phyloP scores from a whole-genome alignment of 2,888 invertebrate species.

The Nomada hirtipes region DNA sequence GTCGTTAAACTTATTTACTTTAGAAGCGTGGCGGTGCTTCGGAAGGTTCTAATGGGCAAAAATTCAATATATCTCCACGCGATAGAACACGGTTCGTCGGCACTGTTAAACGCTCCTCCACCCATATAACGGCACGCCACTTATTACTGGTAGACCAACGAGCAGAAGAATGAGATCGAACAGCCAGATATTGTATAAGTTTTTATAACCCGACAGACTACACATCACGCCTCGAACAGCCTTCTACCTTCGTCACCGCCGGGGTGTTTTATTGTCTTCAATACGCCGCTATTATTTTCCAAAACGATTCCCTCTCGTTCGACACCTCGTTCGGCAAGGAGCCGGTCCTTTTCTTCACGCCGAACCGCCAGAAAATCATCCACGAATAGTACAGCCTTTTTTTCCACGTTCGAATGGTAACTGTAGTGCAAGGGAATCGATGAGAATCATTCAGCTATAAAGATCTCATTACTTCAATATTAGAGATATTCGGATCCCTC shows the following conservation, averaged over 20 bases:
- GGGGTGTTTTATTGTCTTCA: conserved; percentile 51
- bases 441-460: conserved; percentile 24
- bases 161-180: conserved; percentile 69
- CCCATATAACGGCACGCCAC: conserved; percentile 66
- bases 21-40: conserved; percentile 69
- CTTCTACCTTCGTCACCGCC: conserved; percentile 19
- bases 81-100: conserved; percentile 79
- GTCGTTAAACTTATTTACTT: conserved; percentile 80
- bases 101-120: conserved; percentile 72
- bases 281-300: conserved; percentile 18
- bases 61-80: conserved; percentile 79
- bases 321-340: background rate
- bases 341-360: background rate
- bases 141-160: conserved; percentile 69
- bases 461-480: conserved; percentile 51
- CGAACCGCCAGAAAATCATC: background rate
- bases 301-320: conserved; percentile 4
- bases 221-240: conserved; percentile 43
- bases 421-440: conserved; percentile 28
- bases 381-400: background rate
- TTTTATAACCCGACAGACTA: conserved; percentile 66
- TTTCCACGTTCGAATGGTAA: conserved; percentile 1
- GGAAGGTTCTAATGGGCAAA: conserved; percentile 71
- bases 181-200: conserved; percentile 72
- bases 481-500: conserved; percentile 43